A percentile compares a stretch with the other conserved stretches of the same genome.
Evolutionary conservation across 2,888 invertebrate species (phyloP).

Genomic region (Pristionchus japonicus): DNA sequence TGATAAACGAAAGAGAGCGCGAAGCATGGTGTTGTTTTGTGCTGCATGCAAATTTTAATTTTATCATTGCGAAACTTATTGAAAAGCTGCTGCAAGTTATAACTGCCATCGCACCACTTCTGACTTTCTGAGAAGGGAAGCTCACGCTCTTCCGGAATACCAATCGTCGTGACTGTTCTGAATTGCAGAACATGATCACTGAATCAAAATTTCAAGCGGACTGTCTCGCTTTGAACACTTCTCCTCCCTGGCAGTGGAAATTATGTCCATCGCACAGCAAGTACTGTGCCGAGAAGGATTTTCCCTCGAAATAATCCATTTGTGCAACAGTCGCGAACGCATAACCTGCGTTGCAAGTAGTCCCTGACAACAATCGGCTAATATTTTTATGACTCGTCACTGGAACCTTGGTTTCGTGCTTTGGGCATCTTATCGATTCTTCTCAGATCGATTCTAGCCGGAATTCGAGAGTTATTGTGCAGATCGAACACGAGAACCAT

Average conservation of each 20-base stretch:
- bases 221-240: neutral
- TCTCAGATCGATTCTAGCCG: neutral
- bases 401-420: neutral
- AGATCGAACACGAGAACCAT: neutral
- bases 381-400: neutral
- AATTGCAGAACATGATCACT: neutral
- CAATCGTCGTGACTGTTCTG: neutral
- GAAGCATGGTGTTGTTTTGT: too few species aligned
- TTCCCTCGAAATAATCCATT: neutral
- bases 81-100: neutral
- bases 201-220: neutral
- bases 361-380: neutral
- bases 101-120: neutral
- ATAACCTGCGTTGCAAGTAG: neutral
- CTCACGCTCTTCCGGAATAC: neutral
- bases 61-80: neutral
- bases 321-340: neutral
- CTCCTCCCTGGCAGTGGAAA: slow-evolving; percentile 6
- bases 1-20: too few species aligned
- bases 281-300: neutral
- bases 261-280: neutral
- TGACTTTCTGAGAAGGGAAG: neutral
- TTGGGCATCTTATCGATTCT: neutral
- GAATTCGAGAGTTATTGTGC: neutral
- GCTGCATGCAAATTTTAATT: too few species aligned